Evolutionary conservation across 2,888 invertebrate genomes (phyloP), one percentile per base, ranked within the genome.

Genomic region (Ophion ellenae): DNA sequence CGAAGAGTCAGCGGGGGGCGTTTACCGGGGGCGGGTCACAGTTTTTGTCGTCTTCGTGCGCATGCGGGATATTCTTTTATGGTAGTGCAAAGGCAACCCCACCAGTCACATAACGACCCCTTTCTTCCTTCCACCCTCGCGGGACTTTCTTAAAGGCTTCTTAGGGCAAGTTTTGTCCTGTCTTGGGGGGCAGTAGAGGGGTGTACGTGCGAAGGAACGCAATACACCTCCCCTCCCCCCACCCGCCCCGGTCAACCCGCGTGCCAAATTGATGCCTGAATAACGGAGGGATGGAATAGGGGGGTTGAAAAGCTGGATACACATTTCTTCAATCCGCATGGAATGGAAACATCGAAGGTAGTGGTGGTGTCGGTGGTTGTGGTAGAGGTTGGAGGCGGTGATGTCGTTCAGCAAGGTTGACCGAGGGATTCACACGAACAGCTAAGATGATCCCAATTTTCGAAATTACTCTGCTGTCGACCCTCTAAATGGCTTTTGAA

Each of bases 121-220:
- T 81, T 69, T 81, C 81, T 75, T 77, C 86, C 75, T 67, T 74
- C 90, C 88, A 87, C 88, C 85, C 89, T 90, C 89, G 90, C 90
- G 90, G 89, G 88, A 85, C 90, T 90, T 94, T 94, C 93, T 94
- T 94, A 93, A 93, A 94, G 92, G 93, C 92, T 93, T 94, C 93
- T 94, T 93, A 92, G 92, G 92, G 90, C 90, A 91, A 94, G 91
- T 93, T 93, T 93, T 93, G 92, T 93, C 92, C 90, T 71, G 81
- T 79, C 90, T 90, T 88, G 36, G 24, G 53, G 61, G 57, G 32
- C 24, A 36, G 20, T 2, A 57, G 73, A 40, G 81, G 86, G 85
- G 81, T 75, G 74, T 59, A 67, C 78, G 70, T 69, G 70, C 70
- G 45, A 59, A 69, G 59, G 61, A 53, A 74, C 45, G n/a, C 45